A percentile compares a stretch with the other conserved stretches of the same genome.
Evolutionary conservation across 2,888 invertebrate species (phyloP).

Genomic region (Aporophyla lueneburgensis): DNA sequence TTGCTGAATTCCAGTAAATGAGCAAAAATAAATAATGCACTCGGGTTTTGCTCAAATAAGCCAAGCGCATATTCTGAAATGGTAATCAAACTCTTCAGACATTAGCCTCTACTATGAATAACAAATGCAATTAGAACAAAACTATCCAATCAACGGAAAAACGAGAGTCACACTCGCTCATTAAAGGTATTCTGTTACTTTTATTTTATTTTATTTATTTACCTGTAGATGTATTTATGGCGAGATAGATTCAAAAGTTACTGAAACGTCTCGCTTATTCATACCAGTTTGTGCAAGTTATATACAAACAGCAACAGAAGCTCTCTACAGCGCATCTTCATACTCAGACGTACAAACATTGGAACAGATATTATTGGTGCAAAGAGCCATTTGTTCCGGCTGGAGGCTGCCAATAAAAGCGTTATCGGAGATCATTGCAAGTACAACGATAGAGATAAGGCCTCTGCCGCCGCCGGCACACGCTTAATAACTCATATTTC

Average conservation of each 20-base stretch:
- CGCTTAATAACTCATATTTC: constrained; percentile 83
- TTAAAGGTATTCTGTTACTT: background rate
- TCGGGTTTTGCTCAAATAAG: background rate
- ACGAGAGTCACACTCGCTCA: background rate
- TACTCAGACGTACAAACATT: constrained; percentile 43
- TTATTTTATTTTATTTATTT: background rate
- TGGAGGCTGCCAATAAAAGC: constrained; percentile 80
- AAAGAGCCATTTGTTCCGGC: constrained; percentile 70
- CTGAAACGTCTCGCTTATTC: background rate
- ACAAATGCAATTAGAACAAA: background rate
- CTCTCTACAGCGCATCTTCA: constrained; percentile 33
- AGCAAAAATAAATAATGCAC: background rate
- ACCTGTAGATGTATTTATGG: background rate
- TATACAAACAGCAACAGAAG: constrained; percentile 2
- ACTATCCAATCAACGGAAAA: background rate
- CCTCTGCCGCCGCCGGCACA: constrained; percentile 70
- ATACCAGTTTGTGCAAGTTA: background rate
- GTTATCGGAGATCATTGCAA: constrained; percentile 80
- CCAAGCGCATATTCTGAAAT: background rate
- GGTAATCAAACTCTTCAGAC: background rate
- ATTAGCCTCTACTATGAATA: background rate
- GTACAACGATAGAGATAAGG: constrained; percentile 79
- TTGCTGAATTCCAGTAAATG: background rate
- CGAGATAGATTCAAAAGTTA: background rate
- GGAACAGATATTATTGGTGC: constrained; percentile 68